These are phyloP conservation scores for Oophaga sylvatica DNA, from an alignment of 2,797 vertebrate species.

Conservation along the genomic window DNA sequence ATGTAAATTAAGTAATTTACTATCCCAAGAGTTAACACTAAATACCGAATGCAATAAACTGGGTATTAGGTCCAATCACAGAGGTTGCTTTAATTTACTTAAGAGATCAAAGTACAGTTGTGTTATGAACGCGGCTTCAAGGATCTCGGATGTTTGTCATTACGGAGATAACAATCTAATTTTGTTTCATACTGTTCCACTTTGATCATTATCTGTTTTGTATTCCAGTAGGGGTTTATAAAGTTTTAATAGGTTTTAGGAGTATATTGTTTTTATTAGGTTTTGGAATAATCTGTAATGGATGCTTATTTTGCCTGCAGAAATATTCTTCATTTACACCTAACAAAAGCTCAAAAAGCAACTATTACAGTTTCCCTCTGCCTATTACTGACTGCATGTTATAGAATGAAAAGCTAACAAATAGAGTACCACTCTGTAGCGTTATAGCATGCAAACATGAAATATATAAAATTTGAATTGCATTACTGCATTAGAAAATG, in stretches of 20 bases:
- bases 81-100: conserved; percentile 29
- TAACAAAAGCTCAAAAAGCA: not conserved
- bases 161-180: conserved; percentile 43
- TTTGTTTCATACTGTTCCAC: conserved; percentile 19
- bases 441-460: too few relatives aligned
- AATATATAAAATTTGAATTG: too few relatives aligned
- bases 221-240: conserved; percentile 15
- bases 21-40: conserved; percentile 4
- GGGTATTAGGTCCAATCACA: conserved; percentile 13
- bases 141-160: conserved; percentile 43
- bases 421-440: too few relatives aligned
- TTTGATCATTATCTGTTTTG: conserved; percentile 45
- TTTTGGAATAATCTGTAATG: conserved; percentile 8
- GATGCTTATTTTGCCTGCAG: not conserved
- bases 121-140: not conserved
- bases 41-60: not conserved
- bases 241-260: not conserved
- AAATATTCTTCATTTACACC: conserved; percentile 6
- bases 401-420: not conserved
- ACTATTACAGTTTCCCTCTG: not conserved
- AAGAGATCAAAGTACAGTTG: conserved; percentile 42
- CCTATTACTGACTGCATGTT: not conserved
- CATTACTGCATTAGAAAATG: too few relatives aligned
- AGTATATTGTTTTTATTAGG: not conserved
- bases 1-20: conserved; percentile 36